Percentiles rank a stretch among this genome's conserved stretches.
These are phyloP conservation scores for Prietella phreatophila DNA, from an alignment of 2,113 vertebrate species.

Conservation along the genomic window DNA sequence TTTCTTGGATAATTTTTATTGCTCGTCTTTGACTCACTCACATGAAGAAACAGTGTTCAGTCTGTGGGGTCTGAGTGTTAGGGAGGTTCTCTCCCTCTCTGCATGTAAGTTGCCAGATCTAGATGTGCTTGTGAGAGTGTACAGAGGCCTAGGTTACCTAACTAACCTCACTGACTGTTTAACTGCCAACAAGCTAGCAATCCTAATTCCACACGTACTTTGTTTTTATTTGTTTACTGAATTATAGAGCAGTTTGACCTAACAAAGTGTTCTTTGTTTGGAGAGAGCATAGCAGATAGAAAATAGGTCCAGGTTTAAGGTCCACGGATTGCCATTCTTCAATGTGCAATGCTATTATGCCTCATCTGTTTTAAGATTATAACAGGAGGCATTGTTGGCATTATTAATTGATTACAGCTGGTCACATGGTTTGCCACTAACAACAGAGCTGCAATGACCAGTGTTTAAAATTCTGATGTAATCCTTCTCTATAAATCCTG, in stretches of 20 bases:
- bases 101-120: not conserved
- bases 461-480: not conserved
- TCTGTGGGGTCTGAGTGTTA: no score
- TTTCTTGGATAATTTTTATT: not conserved
- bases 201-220: not conserved
- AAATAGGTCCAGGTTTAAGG: not conserved
- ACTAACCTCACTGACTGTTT: constrained; percentile 28
- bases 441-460: not conserved
- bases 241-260: not conserved
- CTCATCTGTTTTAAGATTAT: not conserved
- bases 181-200: not conserved
- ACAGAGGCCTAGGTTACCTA: not conserved
- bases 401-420: not conserved
- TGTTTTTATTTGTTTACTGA: not conserved
- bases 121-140: not conserved
- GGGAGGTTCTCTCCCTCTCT: not conserved
- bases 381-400: not conserved
- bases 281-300: not conserved
- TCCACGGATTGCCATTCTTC: not conserved
- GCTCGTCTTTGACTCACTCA: not conserved
- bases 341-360: not conserved
- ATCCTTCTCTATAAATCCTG: not conserved
- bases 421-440: not conserved
- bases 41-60: not conserved
- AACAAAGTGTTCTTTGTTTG: not conserved